phyloP scores from a whole-genome alignment of 2,888 invertebrate genomes.

The Microchrysa polita region DNA sequence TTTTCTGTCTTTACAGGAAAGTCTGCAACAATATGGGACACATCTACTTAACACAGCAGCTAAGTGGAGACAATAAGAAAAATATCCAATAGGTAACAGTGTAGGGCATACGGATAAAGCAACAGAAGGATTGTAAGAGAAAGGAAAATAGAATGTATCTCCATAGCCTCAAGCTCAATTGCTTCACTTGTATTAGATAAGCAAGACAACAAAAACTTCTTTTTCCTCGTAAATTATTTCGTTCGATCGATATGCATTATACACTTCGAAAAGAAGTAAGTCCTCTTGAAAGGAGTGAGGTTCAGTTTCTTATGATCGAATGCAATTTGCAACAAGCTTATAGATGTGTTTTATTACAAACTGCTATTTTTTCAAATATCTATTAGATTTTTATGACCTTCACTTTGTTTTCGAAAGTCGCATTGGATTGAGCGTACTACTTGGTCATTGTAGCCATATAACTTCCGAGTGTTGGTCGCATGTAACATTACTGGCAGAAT shows the following conservation, averaged over 20 bases:
- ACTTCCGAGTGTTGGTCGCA: too few species aligned
- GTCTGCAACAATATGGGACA: constrained; percentile 21
- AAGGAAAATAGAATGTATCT: not conserved
- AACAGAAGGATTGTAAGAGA: not conserved
- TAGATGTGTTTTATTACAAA: too few species aligned
- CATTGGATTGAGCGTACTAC: too few species aligned
- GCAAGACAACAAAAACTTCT: constrained; percentile 19
- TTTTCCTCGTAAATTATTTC: not conserved
- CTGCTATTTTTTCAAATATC: too few species aligned
- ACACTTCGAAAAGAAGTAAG: constrained; percentile 10
- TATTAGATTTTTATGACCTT: too few species aligned
- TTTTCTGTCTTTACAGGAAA: too few species aligned
- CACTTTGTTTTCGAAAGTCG: too few species aligned
- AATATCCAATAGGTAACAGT: not conserved
- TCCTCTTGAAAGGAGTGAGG: constrained; percentile 12
- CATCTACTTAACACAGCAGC: constrained; percentile 11
- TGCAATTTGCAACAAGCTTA: too few species aligned
- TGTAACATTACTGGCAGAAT: too few species aligned
- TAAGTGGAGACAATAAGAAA: not conserved
- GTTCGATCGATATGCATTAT: not conserved
- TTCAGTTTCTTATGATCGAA: too few species aligned
- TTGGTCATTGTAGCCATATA: too few species aligned
- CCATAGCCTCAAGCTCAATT: constrained; percentile 41
- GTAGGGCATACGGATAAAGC: not conserved
- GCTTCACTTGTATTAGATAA: constrained; percentile 39